Evolutionary conservation across 1,140 invertebrate genomes (phyloP).

Genomic region (Euschistus heros): DNA sequence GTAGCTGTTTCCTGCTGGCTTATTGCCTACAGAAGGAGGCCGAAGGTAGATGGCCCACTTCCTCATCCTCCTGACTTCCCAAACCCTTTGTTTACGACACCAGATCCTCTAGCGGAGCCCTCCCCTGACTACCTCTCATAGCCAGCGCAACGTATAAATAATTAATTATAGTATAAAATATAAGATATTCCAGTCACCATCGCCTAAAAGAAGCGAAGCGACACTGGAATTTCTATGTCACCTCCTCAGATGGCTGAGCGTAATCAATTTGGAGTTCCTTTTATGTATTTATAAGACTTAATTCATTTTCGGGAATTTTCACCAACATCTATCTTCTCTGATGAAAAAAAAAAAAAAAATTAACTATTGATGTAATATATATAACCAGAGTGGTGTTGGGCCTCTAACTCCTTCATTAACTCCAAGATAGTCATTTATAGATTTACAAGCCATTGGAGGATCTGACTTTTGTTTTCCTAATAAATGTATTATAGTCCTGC

Average conservation of each 20-base stretch:
- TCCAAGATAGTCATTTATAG: conserved; percentile 9
- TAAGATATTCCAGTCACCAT: background rate
- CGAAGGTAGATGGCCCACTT: conserved; percentile 73
- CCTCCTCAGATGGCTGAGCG: conserved; percentile 25
- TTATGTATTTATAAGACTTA: background rate
- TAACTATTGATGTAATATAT: too few species aligned
- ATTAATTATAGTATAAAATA: conserved; percentile 9
- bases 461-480: conserved; percentile 26
- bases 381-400: conserved; percentile 7
- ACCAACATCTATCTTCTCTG: conserved; percentile 3
- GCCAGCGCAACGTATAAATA: background rate
- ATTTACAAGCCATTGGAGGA: conserved; percentile 28
- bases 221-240: conserved; percentile 12
- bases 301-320: conserved; percentile 10
- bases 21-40: conserved; percentile 78
- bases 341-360: background rate
- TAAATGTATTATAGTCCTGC: conserved; percentile 27
- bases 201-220: background rate
- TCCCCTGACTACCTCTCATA: conserved; percentile 65
- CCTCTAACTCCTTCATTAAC: conserved; percentile 14
- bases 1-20: conserved; percentile 91
- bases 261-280: background rate
- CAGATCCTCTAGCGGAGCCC: conserved; percentile 62
- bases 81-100: conserved; percentile 83
- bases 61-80: conserved; percentile 91